phyloP scores from a whole-genome alignment of 2,888 invertebrate genomes.

The Apamea sordens region DNA sequence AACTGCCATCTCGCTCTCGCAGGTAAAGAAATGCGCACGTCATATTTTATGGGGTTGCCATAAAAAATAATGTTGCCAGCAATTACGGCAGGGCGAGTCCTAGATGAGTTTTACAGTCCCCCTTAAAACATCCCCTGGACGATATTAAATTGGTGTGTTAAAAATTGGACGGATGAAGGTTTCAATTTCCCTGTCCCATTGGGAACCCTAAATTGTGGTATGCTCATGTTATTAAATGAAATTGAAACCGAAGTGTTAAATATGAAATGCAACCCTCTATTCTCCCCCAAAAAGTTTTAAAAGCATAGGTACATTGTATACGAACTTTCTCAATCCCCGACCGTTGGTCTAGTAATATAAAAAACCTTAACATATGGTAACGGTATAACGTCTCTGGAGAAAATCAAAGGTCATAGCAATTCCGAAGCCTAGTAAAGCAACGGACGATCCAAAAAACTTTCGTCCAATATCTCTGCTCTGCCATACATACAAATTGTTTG shows the following conservation, averaged over 20 bases:
- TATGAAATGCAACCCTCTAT: conserved; percentile 11
- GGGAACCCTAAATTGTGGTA: conserved; percentile 21
- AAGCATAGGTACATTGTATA: not conserved
- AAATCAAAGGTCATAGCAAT: too few species aligned
- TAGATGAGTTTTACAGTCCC: conserved; percentile 33
- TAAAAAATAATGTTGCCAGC: conserved; percentile 34
- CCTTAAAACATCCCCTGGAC: conserved; percentile 38
- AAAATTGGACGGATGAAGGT: conserved; percentile 14
- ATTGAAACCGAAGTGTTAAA: conserved; percentile 27
- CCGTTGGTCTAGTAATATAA: not conserved
- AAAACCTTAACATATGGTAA: not conserved
- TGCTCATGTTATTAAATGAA: conserved; percentile 32
- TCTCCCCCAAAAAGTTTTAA: conserved; percentile 1
- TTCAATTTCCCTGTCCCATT: conserved; percentile 28
- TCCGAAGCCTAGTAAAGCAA: too few species aligned
- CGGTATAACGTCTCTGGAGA: too few species aligned
- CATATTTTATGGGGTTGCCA: conserved; percentile 14
- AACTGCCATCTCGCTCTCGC: not conserved
- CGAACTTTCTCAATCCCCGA: not conserved
- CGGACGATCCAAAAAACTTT: too few species aligned
- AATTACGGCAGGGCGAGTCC: conserved; percentile 38
- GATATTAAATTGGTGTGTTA: conserved; percentile 29
- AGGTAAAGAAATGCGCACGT: not conserved
- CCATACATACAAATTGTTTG: too few species aligned
- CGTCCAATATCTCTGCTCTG: too few species aligned